phyloP scores from a whole-genome alignment of 2,797 vertebrate species.

The Pelochelys cantorii region DNA sequence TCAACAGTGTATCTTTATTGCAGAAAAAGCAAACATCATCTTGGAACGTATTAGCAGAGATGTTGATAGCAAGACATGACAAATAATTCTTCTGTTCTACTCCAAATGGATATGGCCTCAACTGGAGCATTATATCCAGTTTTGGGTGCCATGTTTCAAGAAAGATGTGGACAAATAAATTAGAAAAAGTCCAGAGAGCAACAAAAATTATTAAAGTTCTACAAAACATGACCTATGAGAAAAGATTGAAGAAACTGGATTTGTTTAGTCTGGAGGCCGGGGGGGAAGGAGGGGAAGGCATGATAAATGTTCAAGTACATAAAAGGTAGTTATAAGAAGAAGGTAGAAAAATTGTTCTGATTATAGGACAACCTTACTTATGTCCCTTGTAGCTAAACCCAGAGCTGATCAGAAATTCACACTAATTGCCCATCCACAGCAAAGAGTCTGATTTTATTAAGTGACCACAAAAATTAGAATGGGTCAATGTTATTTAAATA shows the following conservation, averaged over 20 bases:
- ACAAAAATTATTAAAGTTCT: neutral
- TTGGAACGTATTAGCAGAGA: neutral
- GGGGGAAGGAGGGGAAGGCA: too few relatives aligned
- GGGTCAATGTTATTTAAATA: rapidly evolving
- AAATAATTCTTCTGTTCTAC: neutral
- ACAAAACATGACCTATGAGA: neutral
- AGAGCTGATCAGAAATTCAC: neutral
- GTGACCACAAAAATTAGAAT: neutral
- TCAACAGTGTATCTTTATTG: neutral
- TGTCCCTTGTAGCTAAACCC: rapidly evolving
- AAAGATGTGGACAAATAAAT: neutral
- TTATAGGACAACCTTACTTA: rapidly evolving
- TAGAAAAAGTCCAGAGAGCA: neutral
- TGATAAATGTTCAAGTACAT: neutral
- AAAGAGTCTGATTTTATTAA: neutral
- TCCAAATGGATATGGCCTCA: neutral
- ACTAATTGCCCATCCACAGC: neutral
- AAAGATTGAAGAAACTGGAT: neutral
- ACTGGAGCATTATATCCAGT: neutral
- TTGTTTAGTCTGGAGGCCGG: neutral
- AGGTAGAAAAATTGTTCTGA: neutral
- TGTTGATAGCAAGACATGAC: neutral
- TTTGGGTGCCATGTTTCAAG: neutral
- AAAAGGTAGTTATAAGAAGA: neutral
- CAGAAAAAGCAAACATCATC: neutral